Evolutionary conservation across 1,140 invertebrate species (phyloP).

Genomic region (Bombus confusus): DNA sequence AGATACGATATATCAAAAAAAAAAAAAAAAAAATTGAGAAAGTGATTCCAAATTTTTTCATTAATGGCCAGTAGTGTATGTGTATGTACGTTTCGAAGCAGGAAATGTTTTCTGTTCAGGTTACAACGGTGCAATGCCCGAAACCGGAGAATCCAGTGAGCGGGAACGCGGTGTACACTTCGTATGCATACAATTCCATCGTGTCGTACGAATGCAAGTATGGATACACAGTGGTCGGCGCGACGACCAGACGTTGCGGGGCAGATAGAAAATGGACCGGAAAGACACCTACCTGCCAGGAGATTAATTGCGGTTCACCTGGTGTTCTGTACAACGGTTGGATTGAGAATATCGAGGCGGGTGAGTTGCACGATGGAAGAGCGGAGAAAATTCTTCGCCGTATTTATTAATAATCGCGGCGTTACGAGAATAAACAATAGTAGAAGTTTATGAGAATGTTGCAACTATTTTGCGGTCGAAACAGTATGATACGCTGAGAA

Average conservation of each 20-base stretch:
- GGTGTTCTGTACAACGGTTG: conserved; percentile 96
- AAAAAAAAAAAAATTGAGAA: not conserved
- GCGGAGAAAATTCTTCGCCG: not conserved
- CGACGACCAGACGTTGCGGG: conserved; percentile 92
- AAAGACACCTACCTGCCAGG: conserved; percentile 93
- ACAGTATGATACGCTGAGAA: no score
- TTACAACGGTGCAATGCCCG: conserved; percentile 94
- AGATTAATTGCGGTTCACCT: conserved; percentile 97
- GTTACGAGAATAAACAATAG: conserved; percentile 15
- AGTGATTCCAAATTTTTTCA: not conserved
- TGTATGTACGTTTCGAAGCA: not conserved
- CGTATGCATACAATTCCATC: conserved; percentile 96
- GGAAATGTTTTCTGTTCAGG: conserved; percentile 75
- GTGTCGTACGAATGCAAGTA: conserved; percentile 97
- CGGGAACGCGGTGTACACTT: conserved; percentile 95
- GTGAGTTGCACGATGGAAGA: conserved; percentile 60
- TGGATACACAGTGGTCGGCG: conserved; percentile 94
- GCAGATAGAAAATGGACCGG: conserved; percentile 97
- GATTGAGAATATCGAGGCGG: conserved; percentile 94
- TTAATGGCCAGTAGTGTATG: not conserved
- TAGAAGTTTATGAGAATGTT: no score
- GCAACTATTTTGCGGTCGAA: no score
- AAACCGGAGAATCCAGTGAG: conserved; percentile 93
- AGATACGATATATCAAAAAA: not conserved
- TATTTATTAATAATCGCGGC: conserved; percentile 21